Evolutionary conservation across 2,888 invertebrate genomes (phyloP), one percentile per base, ranked within the genome.

Genomic region (Scaptomyza flava): DNA sequence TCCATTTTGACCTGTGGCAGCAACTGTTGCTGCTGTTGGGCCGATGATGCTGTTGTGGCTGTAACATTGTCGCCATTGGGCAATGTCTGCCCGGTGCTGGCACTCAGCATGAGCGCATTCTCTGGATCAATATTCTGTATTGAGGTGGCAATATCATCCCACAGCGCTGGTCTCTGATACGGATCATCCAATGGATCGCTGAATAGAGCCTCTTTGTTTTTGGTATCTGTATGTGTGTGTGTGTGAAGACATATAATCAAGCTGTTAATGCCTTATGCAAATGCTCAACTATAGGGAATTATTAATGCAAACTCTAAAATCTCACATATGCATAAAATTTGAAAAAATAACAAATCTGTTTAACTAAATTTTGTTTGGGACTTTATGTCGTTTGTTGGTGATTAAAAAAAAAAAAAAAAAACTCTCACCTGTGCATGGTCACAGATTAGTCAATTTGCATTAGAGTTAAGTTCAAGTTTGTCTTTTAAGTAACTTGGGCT

Each of bases 121-220:
- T 97, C 97, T 31, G 97, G 96, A 91, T 97, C 97, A 90, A 97
- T 95, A 92, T 97, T 97, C 91, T 96, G 95, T 92, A 97, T 96
- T 89, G 96, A 96, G 91, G 96, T 96, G 76, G 97, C 96, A 91
- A 97, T 97, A 93, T 97, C 97, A 93, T 97, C 97, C 97, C 97
- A 97, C 43, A 97, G 94, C 34, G 96, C 96, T 46, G 97, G 97
- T 87, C 96, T 95, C 81, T 96, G 94, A 93, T 96, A 97, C 57
- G 96, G 96, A 93, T 97, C 97, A 92, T 97, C 97, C 58, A 85
- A 62, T 63, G 91, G 89, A 68, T 91, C 91, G 53, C 81, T 77
- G 56, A 89, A 91, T 72, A 90, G 89, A 88, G 90, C 90, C 89
- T 92, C 92, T 91, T 91, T 91, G 79, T 89, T 91, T 91, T 91